Conservation (phyloP, 1,140 invertebrate species). For the Eumeta japonica region DNA sequence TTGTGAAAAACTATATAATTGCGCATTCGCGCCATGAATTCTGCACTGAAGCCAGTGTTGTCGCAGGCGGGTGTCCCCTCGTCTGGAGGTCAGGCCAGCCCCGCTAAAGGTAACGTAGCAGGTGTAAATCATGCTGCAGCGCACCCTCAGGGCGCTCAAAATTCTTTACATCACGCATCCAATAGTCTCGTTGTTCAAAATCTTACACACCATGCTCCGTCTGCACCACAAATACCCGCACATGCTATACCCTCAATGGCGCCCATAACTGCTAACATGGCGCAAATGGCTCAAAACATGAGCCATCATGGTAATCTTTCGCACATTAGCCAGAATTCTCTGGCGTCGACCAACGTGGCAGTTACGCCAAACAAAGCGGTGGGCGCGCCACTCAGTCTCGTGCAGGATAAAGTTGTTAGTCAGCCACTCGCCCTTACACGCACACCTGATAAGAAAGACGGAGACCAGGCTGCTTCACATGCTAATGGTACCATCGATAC, state of each 20-base stretch:
- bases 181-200: slow-evolving; percentile 43
- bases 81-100: slow-evolving; percentile 42
- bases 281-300: slow-evolving; percentile 52
- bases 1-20: slow-evolving; percentile 12
- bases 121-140: slow-evolving; percentile 37
- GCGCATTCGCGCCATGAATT: slow-evolving; percentile 55
- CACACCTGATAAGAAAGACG: slow-evolving; percentile 47
- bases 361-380: slow-evolving; percentile 36
- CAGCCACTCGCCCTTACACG: slow-evolving; percentile 43
- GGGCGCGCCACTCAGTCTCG: slow-evolving; percentile 40
- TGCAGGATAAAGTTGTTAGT: slow-evolving; percentile 36
- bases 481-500: slow-evolving; percentile 47
- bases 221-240: slow-evolving; percentile 13
- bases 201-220: slow-evolving; percentile 35
- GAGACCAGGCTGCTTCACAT: slow-evolving; percentile 23
- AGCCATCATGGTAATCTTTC: slow-evolving; percentile 52
- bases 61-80: slow-evolving; percentile 49
- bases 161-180: slow-evolving; percentile 32
- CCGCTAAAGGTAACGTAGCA: slow-evolving; percentile 41
- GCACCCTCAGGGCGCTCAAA: slow-evolving; percentile 39
- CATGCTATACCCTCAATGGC: slow-evolving; percentile 45
- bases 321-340: slow-evolving; percentile 34
- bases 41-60: slow-evolving; percentile 58
- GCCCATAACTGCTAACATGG: slow-evolving; percentile 45
- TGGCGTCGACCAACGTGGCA: slow-evolving; percentile 20